Percentiles rank a stretch among this genome's conserved stretches.
phyloP scores from a whole-genome alignment of 2,797 vertebrate genomes.

The Oophaga sylvatica region DNA sequence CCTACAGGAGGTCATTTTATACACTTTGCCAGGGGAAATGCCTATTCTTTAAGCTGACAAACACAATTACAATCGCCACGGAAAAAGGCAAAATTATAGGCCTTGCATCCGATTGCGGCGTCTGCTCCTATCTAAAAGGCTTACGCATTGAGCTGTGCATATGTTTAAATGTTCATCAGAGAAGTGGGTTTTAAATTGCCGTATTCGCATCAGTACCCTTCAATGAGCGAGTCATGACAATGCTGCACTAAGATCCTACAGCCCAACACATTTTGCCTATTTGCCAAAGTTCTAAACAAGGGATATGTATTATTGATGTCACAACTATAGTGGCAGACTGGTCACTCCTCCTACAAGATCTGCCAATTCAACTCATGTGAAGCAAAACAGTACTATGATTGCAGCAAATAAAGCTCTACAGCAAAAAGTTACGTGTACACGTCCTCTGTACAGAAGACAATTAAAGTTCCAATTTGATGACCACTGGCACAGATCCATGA shows the following conservation, averaged over 20 bases:
- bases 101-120: constrained; percentile 18
- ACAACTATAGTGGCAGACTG: too few species aligned
- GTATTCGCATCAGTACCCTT: constrained; percentile 25
- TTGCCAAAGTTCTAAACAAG: neutral
- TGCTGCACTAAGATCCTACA: neutral
- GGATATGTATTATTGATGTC: too few species aligned
- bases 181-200: constrained; percentile 16
- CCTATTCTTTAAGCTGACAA: constrained; percentile 57
- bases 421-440: too few species aligned
- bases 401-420: too few species aligned
- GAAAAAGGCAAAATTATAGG: constrained; percentile 51
- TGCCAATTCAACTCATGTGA: too few species aligned
- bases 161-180: constrained; percentile 34
- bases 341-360: too few species aligned
- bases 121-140: constrained; percentile 38
- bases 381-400: too few species aligned
- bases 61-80: constrained; percentile 51
- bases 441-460: too few species aligned
- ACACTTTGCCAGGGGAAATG: constrained; percentile 51
- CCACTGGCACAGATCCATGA: too few species aligned
- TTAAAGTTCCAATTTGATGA: too few species aligned
- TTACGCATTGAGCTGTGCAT: constrained; percentile 31
- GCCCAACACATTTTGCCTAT: neutral
- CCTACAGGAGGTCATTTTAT: constrained; percentile 53
- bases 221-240: neutral